Conservation (phyloP, 2,797 vertebrate genomes). For the Champsocephalus esox region DNA sequence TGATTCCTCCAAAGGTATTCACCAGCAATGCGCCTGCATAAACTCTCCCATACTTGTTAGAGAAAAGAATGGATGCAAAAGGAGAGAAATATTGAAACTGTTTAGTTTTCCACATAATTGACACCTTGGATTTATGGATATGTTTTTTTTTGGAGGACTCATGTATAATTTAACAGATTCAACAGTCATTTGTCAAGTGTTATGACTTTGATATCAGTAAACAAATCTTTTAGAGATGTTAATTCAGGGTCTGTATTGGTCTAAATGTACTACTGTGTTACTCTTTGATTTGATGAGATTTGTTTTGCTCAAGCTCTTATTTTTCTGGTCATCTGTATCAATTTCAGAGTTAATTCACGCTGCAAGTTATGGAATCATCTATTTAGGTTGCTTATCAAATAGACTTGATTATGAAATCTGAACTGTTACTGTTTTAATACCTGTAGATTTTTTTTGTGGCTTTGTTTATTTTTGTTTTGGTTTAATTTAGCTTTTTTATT, state of each 20-base stretch:
- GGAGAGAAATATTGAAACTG: conserved; percentile 72
- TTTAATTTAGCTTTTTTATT: conserved; percentile 89
- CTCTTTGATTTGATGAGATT: conserved; percentile 81
- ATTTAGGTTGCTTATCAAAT: conserved; percentile 90
- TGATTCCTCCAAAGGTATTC: conserved; percentile 85
- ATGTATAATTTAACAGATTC: conserved; percentile 78
- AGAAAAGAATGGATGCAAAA: conserved; percentile 78
- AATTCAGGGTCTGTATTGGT: conserved; percentile 94
- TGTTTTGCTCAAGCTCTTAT: conserved; percentile 78
- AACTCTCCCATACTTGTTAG: conserved; percentile 77
- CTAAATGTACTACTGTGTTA: conserved; percentile 92
- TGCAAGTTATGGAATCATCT: conserved; percentile 96
- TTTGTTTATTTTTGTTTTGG: conserved; percentile 77
- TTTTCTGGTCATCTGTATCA: conserved; percentile 80
- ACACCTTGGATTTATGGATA: conserved; percentile 57
- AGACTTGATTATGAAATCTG: conserved; percentile 91
- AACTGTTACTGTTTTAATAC: conserved; percentile 95
- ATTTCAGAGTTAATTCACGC: conserved; percentile 95
- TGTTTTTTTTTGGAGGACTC: conserved; percentile 46
- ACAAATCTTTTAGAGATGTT: conserved; percentile 86
- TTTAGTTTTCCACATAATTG: conserved; percentile 65
- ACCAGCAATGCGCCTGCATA: conserved; percentile 88
- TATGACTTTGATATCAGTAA: conserved; percentile 79
- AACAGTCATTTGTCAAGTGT: conserved; percentile 79
- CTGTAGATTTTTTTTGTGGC: conserved; percentile 87